Evolutionary conservation across 2,888 invertebrate genomes (phyloP).

Genomic region (Eilema griseolum): DNA sequence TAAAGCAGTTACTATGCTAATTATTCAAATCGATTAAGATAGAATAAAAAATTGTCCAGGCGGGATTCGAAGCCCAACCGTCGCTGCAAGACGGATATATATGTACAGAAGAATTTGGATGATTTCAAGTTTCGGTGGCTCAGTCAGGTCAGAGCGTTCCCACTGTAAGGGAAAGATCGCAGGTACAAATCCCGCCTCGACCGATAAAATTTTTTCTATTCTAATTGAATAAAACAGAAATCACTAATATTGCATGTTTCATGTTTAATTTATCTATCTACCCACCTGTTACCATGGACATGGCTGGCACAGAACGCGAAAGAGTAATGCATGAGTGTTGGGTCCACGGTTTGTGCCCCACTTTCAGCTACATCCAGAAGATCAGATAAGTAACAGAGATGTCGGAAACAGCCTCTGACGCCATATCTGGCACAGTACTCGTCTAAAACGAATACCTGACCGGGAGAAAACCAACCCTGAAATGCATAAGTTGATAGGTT

Average conservation of each 20-base stretch:
- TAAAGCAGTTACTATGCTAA: no score
- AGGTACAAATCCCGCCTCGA: no score
- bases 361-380: constrained; percentile 98
- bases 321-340: constrained; percentile 99
- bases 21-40: no score
- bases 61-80: no score
- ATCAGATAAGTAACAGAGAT: constrained; percentile 98
- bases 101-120: no score
- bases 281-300: constrained; percentile 99
- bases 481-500: constrained; percentile 35
- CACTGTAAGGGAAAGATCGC: no score
- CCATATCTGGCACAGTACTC: constrained; percentile 99
- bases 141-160: no score
- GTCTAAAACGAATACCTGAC: constrained; percentile 99
- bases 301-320: constrained; percentile 99
- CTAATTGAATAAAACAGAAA: not conserved
- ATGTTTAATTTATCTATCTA: constrained; percentile 28
- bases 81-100: no score
- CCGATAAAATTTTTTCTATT: no score
- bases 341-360: constrained; percentile 96
- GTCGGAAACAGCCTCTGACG: constrained; percentile 98
- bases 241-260: not conserved
- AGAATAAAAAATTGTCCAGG: no score
- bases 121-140: no score
- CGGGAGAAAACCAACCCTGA: constrained; percentile 99